Base-by-base conservation (phyloP, 2,113 vertebrate species). In the Limnothrissa miodon region DNA sequence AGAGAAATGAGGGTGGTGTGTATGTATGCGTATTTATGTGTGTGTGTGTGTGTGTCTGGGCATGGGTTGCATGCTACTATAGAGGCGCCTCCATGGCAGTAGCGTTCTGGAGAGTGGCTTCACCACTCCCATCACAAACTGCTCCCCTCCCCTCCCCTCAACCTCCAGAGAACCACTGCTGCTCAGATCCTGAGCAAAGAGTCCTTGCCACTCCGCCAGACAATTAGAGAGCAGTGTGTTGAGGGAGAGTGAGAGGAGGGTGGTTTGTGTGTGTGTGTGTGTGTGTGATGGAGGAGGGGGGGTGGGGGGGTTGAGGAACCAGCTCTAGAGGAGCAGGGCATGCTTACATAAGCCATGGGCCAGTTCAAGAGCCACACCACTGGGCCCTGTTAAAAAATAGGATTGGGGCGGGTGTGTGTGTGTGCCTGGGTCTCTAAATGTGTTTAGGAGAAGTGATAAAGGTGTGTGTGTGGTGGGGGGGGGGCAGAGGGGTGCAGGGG, bases 151-250 rank as follows among this genome's bases (percentile, higher is more conserved):
- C n/a, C n/a, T n/a, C n/a, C n/a, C n/a, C n/a, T n/a, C n/a, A n/a
- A n/a, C n/a, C n/a, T n/a, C n/a, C 59, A 62, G 25, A 4, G 59
- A 5, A 59, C 5, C 53, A 5, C 53, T 8, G 17, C 53, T 59
- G 19, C 21, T 23, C 59, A 66, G 62, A 15, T 29, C 29, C 8
- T 11, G 9, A 70, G 62, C 62, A 15, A 70, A 74, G 33, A 4
- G 51, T 39, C 53, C n/a, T n/a, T 84, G 82, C 82, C 42, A 90
- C 84, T 91, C 56, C 45, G 56, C 59, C 79, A 62, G 85, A 89
- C 88, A 89, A 90, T 88, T 87, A 87, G 86, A 86, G 81, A 13
- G 56, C 53, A 85, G 83, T 80, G 78, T 39, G 5, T 44, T 51
- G 74, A 10, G 15, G 53, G 84, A 74, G 33, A 74, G 66, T 17